Evolutionary conservation across 1,140 invertebrate genomes (phyloP), one percentile per base, ranked within the genome.

Genomic region (Tetramorium alpestre): DNA sequence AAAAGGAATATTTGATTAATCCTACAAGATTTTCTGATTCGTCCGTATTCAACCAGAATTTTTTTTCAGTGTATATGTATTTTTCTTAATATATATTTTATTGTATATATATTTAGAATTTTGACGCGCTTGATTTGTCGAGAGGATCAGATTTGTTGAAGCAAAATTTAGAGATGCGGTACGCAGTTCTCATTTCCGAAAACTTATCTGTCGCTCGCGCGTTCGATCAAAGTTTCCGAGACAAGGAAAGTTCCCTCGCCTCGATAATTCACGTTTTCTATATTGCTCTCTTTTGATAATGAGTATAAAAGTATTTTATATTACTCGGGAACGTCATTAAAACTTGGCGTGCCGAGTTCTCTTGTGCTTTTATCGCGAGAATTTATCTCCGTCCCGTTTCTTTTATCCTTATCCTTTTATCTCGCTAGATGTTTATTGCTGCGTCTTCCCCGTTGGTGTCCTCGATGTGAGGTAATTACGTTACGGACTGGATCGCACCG

Each of bases 231-330:
- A 84, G 80, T 84, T 82, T 73, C 67, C 69, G 54, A 67, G 80
- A 72, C 67, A 73, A 82, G 80, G 67, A 73, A 82, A 82, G 67
- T 82, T 84, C 25, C 54, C 69, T 60, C 69, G 18, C 69, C 28
- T 84, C 54, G 69, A 84, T 84, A 84, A 84, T 84, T 84, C 80
- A 75, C 80, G 56, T 84, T 73, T 84, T 84, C 80, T 84, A 84
- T 84, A 84, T 84, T 84, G 69, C 69, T 51, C 49, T 73, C 25
- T 84, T 69, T 62, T 49, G 69, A 84, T 84, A 84, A 84, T 84
- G 80, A 84, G 80, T 84, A 73, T 84, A 84, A 84, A 84, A 84
- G 80, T 84, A 84, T 84, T 84, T 84, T 84, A 84, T 75, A 84
- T 84, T 84, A 84, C 80, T 84, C 69, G 67, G 44, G 80, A 84